phyloP scores from a whole-genome alignment of 2,113 vertebrate genomes.

The Tenebrosternarchus preto region DNA sequence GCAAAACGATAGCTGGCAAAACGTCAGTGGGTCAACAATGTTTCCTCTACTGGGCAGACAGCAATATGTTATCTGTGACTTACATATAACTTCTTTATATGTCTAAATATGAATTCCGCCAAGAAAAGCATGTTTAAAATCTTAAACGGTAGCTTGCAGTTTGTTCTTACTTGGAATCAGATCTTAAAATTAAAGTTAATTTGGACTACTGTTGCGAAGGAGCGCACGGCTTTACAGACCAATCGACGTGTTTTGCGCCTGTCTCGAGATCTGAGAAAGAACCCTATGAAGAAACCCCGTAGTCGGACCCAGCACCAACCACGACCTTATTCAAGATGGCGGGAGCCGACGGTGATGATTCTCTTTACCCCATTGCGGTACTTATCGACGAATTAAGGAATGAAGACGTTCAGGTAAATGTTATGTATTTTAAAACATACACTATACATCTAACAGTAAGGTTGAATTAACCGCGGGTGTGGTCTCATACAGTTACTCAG shows the following conservation, averaged over 20 bases:
- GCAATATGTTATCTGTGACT: too few species aligned
- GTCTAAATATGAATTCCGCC: too few species aligned
- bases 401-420: conserved; percentile 86
- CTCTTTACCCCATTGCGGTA: conserved; percentile 87
- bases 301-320: conserved; percentile 34
- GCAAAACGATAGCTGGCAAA: too few species aligned
- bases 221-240: neutral
- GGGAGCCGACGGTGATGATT: conserved; percentile 87
- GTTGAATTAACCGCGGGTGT: too few species aligned
- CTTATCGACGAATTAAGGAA: conserved; percentile 89
- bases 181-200: neutral
- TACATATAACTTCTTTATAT: too few species aligned
- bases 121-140: neutral
- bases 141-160: too few species aligned
- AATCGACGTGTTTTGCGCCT: conserved; percentile 1
- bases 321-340: conserved; percentile 73
- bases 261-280: neutral
- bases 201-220: neutral
- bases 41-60: too few species aligned
- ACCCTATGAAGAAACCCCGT: conserved; percentile 53
- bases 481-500: neutral
- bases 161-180: too few species aligned
- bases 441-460: too few species aligned
- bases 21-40: too few species aligned
- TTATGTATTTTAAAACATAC: neutral